Evolutionary conservation across 2,797 vertebrate species (phyloP).

Genomic region (Sebastes hubbsi): DNA sequence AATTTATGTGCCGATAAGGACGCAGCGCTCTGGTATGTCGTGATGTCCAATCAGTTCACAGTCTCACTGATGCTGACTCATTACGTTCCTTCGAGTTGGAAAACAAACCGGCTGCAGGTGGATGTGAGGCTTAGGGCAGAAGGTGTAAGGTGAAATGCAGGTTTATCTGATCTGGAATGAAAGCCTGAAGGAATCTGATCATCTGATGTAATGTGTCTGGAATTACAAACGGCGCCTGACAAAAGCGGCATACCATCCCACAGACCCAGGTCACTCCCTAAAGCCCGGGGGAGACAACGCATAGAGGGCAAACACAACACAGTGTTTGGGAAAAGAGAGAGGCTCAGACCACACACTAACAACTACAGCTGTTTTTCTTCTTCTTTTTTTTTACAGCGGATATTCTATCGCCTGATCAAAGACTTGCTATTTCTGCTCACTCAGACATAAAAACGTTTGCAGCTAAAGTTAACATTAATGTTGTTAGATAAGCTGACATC

Average conservation of each 20-base stretch:
- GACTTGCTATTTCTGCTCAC: slow-evolving; percentile 32
- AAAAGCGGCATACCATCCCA: slow-evolving; percentile 45
- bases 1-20: slow-evolving; percentile 45
- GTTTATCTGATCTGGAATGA: slow-evolving; percentile 60
- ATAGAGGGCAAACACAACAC: slow-evolving; percentile 21
- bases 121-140: slow-evolving; percentile 3
- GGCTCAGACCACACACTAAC: slow-evolving; percentile 48
- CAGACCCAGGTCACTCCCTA: slow-evolving; percentile 42
- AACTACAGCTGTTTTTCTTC: slow-evolving; percentile 51
- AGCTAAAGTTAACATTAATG: slow-evolving; percentile 6
- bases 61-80: slow-evolving; percentile 25
- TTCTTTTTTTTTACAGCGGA: slow-evolving; percentile 6
- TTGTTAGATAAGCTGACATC: slow-evolving; percentile 9
- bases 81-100: background rate
- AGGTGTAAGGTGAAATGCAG: slow-evolving; percentile 49
- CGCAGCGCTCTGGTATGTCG: slow-evolving; percentile 4
- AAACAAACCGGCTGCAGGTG: slow-evolving; percentile 41
- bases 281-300: slow-evolving; percentile 32
- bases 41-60: slow-evolving; percentile 28
- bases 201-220: slow-evolving; percentile 60
- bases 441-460: slow-evolving; percentile 3
- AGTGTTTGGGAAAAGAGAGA: background rate
- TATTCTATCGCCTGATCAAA: slow-evolving; percentile 45
- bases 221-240: slow-evolving; percentile 56
- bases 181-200: slow-evolving; percentile 55